Percentiles rank a stretch among this genome's conserved stretches.
Evolutionary conservation across 2,113 vertebrate species (phyloP).

Genomic region (Pteruthius melanotis): DNA sequence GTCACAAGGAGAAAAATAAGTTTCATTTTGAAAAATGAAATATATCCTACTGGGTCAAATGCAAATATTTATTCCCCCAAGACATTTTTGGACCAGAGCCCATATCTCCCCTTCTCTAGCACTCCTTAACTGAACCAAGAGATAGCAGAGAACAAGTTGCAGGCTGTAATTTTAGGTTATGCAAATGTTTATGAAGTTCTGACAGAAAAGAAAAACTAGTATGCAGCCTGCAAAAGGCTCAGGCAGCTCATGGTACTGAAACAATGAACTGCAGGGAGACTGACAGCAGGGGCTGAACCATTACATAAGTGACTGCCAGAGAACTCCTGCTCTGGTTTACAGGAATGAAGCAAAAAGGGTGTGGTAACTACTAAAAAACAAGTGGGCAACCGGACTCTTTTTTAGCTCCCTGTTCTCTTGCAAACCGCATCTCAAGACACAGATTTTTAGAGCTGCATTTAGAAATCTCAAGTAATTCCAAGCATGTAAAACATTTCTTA

Average conservation of each 20-base stretch:
- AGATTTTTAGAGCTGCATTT: not conserved
- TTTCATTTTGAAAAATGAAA: slow-evolving; percentile 2
- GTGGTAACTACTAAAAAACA: slow-evolving; percentile 38
- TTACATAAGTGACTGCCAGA: not conserved
- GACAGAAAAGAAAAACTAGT: slow-evolving; percentile 15
- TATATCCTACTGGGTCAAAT: not conserved
- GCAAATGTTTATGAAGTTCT: slow-evolving; percentile 41
- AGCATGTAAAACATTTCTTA: not conserved
- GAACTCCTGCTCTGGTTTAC: slow-evolving; percentile 18
- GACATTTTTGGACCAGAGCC: not conserved
- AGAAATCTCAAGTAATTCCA: not conserved
- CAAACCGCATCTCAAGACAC: slow-evolving; percentile 17
- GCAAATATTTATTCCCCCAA: slow-evolving; percentile 29
- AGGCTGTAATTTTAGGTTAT: slow-evolving; percentile 18
- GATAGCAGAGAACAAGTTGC: not conserved
- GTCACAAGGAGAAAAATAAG: not conserved
- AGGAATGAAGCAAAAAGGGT: slow-evolving; percentile 47
- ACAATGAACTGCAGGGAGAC: not conserved
- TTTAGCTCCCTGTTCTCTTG: slow-evolving; percentile 29
- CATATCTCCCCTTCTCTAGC: not conserved
- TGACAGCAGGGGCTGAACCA: slow-evolving; percentile 6
- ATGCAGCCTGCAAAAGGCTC: slow-evolving; percentile 20
- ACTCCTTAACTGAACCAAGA: not conserved
- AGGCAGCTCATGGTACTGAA: not conserved
- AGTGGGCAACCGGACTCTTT: not conserved